These are phyloP conservation scores for Spialia ferax DNA, from an alignment of 2,888 invertebrate species.

Conservation along the genomic window DNA sequence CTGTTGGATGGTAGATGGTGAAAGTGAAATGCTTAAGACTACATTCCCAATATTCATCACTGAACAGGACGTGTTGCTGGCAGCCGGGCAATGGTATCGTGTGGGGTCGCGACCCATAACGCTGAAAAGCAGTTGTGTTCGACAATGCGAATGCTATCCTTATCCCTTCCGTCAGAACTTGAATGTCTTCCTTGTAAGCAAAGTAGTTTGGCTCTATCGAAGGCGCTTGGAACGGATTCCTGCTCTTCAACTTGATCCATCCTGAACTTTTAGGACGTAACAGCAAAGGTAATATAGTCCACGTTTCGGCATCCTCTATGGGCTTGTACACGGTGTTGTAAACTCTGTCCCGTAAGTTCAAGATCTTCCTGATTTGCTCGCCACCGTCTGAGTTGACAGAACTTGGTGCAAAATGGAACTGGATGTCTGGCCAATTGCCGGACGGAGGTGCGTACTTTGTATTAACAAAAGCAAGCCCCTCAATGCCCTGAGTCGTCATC, in stretches of 20 bases:
- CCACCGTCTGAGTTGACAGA: constrained; percentile 94
- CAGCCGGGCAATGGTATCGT: constrained; percentile 94
- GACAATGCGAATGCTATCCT: constrained; percentile 93
- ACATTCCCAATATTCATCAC: constrained; percentile 96
- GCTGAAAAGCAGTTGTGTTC: constrained; percentile 92
- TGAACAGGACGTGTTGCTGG: constrained; percentile 89
- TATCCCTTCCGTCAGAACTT: constrained; percentile 93
- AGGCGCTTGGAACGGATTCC: constrained; percentile 93
- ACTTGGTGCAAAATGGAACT: constrained; percentile 95
- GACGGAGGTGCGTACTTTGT: constrained; percentile 93
- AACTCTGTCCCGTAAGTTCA: constrained; percentile 92
- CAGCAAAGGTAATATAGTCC: constrained; percentile 93
- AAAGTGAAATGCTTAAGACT: constrained; percentile 92
- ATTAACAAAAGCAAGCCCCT: constrained; percentile 95
- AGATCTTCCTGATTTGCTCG: constrained; percentile 91
- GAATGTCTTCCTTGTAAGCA: constrained; percentile 93
- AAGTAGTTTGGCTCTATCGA: constrained; percentile 97
- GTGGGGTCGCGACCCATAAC: constrained; percentile 92
- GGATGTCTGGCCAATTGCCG: constrained; percentile 93
- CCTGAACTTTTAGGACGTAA: constrained; percentile 96
- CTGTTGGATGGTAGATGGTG: constrained; percentile 95
- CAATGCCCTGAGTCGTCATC: constrained; percentile 94
- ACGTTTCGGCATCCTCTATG: constrained; percentile 91
- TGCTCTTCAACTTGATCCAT: constrained; percentile 93
- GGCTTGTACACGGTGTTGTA: constrained; percentile 96